Evolutionary conservation across 2,113 vertebrate genomes (phyloP), one percentile per base, ranked within the genome.

Genomic region (Tamias sibiricus): DNA sequence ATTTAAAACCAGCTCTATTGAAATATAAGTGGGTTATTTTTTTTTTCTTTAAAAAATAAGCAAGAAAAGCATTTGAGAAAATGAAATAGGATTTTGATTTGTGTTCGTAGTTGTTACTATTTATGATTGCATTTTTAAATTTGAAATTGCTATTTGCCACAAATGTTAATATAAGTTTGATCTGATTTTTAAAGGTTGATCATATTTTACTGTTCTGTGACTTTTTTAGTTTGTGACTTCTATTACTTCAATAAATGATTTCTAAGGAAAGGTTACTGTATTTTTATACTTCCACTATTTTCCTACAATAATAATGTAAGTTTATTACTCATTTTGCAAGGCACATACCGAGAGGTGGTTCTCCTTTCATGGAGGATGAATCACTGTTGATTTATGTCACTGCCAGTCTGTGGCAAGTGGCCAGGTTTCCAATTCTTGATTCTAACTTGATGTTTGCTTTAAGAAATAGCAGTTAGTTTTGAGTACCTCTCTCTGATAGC

Each of bases 41-140:
- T 95, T 96, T 96, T 88, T 85, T 91, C 44, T 40, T 87, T 68
- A 94, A 54, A 94, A 96, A 68, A 66, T 59, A 90, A 96, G 20
- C 1, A 47, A 93, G 44, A 72, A 76, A 91, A 68, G 7, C 30
- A 79, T 87, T 97, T 91, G 76, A 62, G 14, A 93, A 94, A 96
- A 59, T 91, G 37, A 93, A 93, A 28, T n/a, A 86, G 90, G 69
- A 68, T 93, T 93, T 94, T 91, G 54, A 91, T 91, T 92, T 90
- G 69, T 90, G 74, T 76, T 95, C 47, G 26, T 9, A 54, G 64
- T 79, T 74, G 9, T 83, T 96, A 59, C 59, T 97, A 84, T 82
- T 90, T 95, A 66, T 66, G 42, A 87, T 94, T 89, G 22, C 8
- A 84, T 59, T 95, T 95, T 95, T 37, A 75, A 95, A 95, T 95